Evolutionary conservation across 1,140 invertebrate genomes (phyloP).

Genomic region (Ips typographus): DNA sequence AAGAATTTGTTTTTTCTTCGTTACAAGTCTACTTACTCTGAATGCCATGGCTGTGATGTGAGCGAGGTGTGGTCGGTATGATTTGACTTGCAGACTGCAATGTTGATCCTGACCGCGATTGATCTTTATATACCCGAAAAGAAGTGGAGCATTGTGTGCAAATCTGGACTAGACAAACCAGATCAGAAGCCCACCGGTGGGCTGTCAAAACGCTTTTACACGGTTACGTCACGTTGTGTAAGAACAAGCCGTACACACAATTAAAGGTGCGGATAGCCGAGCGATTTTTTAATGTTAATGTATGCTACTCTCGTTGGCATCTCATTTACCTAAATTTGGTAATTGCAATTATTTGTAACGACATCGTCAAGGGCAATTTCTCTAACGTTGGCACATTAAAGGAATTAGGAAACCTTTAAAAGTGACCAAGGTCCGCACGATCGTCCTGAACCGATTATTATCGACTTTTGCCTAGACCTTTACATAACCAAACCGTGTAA

Average conservation of each 20-base stretch:
- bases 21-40: constrained; percentile 21
- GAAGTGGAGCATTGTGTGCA: constrained; percentile 31
- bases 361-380: too few species aligned
- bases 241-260: constrained; percentile 9
- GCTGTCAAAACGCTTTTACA: constrained; percentile 29
- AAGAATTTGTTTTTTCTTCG: neutral
- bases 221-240: constrained; percentile 28
- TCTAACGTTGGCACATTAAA: too few species aligned
- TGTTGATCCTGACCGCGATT: constrained; percentile 31
- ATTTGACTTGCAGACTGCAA: constrained; percentile 25
- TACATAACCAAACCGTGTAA: too few species aligned
- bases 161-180: constrained; percentile 33
- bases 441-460: too few species aligned
- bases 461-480: too few species aligned
- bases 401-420: too few species aligned
- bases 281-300: constrained; percentile 27
- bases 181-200: constrained; percentile 28
- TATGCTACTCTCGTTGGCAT: constrained; percentile 13
- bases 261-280: constrained; percentile 24
- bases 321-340: neutral
- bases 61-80: constrained; percentile 17
- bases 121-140: constrained; percentile 36
- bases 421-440: too few species aligned
- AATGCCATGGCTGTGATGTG: constrained; percentile 29
- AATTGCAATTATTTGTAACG: too few species aligned